These are phyloP conservation scores for Drosophila prosaltans DNA, from an alignment of 1,140 invertebrate species.

Conservation along the genomic window DNA sequence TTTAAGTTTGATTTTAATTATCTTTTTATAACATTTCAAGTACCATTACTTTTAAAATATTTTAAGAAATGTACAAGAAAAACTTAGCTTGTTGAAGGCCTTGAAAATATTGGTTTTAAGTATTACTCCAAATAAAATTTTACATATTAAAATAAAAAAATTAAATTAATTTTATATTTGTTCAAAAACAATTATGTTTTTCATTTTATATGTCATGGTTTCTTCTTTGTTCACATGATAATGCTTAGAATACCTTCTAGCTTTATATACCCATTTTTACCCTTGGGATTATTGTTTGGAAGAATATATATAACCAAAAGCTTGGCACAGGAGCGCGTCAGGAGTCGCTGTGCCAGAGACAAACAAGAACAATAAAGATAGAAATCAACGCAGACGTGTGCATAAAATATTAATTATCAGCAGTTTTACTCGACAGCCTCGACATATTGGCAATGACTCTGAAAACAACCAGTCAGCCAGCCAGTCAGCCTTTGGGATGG, in stretches of 20 bases:
- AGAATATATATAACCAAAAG: conserved; percentile 5
- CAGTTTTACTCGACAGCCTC: conserved; percentile 55
- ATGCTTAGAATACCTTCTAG: too few species aligned
- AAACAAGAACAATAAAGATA: conserved; percentile 78
- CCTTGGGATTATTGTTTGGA: conserved; percentile 14
- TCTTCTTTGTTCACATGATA: background rate
- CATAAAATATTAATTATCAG: conserved; percentile 82
- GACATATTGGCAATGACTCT: conserved; percentile 69
- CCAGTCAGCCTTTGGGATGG: conserved; percentile 33
- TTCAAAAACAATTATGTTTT: too few species aligned
- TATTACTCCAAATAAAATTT: too few species aligned
- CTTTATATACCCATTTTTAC: background rate
- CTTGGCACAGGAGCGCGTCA: background rate
- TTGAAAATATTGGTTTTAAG: too few species aligned
- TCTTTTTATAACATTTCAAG: too few species aligned
- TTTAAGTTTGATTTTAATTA: too few species aligned
- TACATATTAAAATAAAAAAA: too few species aligned
- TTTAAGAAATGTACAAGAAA: too few species aligned
- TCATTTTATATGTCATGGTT: too few species aligned
- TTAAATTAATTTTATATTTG: too few species aligned
- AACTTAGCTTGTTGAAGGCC: too few species aligned
- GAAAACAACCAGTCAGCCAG: conserved; percentile 41
- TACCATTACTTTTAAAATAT: too few species aligned
- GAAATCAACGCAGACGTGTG: conserved; percentile 82
- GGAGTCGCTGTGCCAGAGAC: conserved; percentile 56